These are phyloP conservation scores for Pterocles gutturalis DNA, from an alignment of 2,113 vertebrate genomes.

Conservation along the genomic window DNA sequence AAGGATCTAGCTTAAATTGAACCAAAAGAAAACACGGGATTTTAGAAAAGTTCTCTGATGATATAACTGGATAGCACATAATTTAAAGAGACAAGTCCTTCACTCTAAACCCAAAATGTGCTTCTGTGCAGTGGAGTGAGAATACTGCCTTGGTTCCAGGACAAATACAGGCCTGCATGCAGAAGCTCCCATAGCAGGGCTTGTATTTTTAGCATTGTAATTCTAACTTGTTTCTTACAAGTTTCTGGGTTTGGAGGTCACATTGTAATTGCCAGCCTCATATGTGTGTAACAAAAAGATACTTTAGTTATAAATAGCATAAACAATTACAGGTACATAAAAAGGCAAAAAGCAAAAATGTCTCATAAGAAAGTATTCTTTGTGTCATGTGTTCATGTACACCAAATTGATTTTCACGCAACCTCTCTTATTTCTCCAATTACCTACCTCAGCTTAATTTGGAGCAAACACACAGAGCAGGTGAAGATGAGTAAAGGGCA, in stretches of 20 bases:
- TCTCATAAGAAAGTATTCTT: not conserved
- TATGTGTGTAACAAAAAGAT: not conserved
- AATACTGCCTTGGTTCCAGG: not conserved
- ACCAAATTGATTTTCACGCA: conserved; percentile 15
- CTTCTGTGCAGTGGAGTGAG: not conserved
- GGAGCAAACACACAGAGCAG: conserved; percentile 1
- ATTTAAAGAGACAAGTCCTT: not conserved
- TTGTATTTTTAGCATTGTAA: not conserved
- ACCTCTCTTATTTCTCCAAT: not conserved
- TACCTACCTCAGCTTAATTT: conserved; percentile 21
- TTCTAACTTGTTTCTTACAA: not conserved
- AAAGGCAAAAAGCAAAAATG: not conserved
- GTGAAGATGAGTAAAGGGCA: not conserved
- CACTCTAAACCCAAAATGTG: not conserved
- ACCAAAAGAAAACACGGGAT: fast-evolving
- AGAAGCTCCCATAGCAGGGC: not conserved
- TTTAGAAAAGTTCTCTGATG: not conserved
- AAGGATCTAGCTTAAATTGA: not conserved
- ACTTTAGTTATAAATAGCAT: not conserved
- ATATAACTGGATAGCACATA: not conserved
- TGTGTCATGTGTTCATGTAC: not conserved
- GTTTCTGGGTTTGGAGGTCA: not conserved
- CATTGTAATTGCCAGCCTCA: not conserved
- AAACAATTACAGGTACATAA: not conserved
- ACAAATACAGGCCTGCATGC: not conserved